These are phyloP conservation scores for Nymphalis c-album DNA, from an alignment of 2,888 invertebrate genomes.

Conservation along the genomic window DNA sequence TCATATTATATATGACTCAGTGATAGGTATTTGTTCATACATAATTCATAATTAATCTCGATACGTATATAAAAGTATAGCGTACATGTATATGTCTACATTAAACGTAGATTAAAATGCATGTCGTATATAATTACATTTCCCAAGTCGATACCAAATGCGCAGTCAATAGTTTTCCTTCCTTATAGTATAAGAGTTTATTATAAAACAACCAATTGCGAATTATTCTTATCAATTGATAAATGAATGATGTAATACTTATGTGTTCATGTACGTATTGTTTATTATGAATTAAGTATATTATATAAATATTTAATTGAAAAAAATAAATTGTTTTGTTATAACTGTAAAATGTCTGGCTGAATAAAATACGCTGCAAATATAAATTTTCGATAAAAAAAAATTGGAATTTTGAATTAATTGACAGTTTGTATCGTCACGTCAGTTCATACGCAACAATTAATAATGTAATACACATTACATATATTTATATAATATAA, in stretches of 20 bases:
- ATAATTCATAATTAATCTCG: too few species aligned
- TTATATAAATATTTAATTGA: background rate
- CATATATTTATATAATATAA: too few species aligned
- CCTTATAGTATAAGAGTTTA: slow-evolving; percentile 14
- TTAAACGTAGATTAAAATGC: too few species aligned
- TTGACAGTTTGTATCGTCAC: too few species aligned
- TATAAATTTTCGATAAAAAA: too few species aligned
- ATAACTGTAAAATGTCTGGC: background rate
- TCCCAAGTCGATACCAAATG: slow-evolving; percentile 22
- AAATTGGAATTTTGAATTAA: too few species aligned
- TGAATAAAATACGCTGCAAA: too few species aligned
- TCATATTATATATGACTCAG: too few species aligned
- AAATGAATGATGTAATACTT: slow-evolving; percentile 4
- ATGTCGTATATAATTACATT: slow-evolving; percentile 17
- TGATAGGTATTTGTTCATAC: too few species aligned
- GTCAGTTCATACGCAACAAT: too few species aligned
- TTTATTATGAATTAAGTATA: background rate
- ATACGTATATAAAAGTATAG: background rate
- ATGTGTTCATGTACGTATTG: background rate
- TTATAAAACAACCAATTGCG: background rate
- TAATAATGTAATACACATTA: too few species aligned
- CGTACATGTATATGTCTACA: background rate
- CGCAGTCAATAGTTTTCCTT: slow-evolving; percentile 22
- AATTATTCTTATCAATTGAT: slow-evolving; percentile 5
- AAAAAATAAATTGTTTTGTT: background rate